Conservation (phyloP, 2,797 vertebrate species). For the Arnoldichthys spilopterus region DNA sequence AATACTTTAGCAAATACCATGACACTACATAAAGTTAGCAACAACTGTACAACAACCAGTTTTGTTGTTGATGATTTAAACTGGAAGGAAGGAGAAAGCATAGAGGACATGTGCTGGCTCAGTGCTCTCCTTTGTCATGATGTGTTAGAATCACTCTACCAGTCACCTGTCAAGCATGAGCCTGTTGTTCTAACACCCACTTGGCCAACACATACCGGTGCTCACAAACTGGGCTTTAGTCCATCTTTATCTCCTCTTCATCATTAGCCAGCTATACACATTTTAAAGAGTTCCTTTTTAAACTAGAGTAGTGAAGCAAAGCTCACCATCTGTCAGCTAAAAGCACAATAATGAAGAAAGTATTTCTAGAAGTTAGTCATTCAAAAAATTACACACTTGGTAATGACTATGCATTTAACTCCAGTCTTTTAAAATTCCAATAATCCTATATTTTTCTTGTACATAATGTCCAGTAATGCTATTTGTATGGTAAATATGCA, state of each 20-base stretch:
- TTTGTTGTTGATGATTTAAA: background rate
- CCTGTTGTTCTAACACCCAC: slow-evolving; percentile 31
- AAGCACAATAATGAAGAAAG: background rate
- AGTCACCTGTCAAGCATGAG: slow-evolving; percentile 47
- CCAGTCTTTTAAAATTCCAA: background rate
- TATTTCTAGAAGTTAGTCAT: background rate
- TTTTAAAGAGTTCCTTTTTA: background rate
- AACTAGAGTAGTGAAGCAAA: background rate
- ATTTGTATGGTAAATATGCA: no score
- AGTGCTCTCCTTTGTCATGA: slow-evolving; percentile 1
- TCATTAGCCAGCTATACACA: background rate
- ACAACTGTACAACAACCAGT: background rate
- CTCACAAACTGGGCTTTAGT: background rate
- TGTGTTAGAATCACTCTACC: slow-evolving; percentile 28
- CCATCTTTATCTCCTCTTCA: slow-evolving; percentile 19
- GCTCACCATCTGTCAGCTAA: background rate
- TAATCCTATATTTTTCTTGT: background rate
- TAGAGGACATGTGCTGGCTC: slow-evolving; percentile 3
- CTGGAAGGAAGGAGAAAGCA: slow-evolving; percentile 12
- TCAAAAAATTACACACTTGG: background rate
- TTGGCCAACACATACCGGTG: slow-evolving; percentile 31
- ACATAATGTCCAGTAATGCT: no score
- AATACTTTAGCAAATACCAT: background rate
- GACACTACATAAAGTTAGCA: background rate
- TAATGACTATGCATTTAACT: background rate